Conservation (phyloP, 1,140 invertebrate species). For the Drosophila pectinifera region DNA sequence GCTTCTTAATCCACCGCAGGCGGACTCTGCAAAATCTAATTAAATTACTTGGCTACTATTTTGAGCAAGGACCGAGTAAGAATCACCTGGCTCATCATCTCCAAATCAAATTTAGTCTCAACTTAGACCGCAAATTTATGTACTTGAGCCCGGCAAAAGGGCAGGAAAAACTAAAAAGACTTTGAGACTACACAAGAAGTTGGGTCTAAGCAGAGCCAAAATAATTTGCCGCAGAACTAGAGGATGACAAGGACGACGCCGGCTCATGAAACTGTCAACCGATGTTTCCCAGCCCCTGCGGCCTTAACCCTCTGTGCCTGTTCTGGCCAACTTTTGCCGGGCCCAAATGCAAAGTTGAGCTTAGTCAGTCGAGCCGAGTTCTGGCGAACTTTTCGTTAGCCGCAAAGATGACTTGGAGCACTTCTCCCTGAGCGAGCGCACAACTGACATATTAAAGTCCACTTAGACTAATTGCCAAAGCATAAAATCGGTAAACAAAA, state of each 20-base stretch:
- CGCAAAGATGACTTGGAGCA: conserved; percentile 74
- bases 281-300: conserved; percentile 10
- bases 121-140: conserved; percentile 32
- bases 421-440: conserved; percentile 35
- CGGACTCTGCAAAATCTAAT: conserved; percentile 23
- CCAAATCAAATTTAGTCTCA: conserved; percentile 32
- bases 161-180: conserved; percentile 43
- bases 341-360: conserved; percentile 72
- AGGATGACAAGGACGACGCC: conserved; percentile 43
- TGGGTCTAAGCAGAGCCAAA: conserved; percentile 45
- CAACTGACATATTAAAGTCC: conserved; percentile 76
- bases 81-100: conserved; percentile 27
- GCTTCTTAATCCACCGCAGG: neutral
- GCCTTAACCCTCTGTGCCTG: conserved; percentile 7
- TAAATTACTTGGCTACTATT: conserved; percentile 16
- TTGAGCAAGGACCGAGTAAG: neutral
- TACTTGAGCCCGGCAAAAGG: conserved; percentile 12
- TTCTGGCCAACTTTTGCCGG: conserved; percentile 43
- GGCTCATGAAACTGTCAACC: conserved; percentile 57
- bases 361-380: conserved; percentile 40
- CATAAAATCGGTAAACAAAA: conserved; percentile 16
- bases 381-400: conserved; percentile 64
- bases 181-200: conserved; percentile 57
- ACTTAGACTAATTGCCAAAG: conserved; percentile 78
- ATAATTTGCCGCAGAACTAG: conserved; percentile 57